phyloP scores from a whole-genome alignment of 2,888 invertebrate genomes.

The Xestia ashworthii region DNA sequence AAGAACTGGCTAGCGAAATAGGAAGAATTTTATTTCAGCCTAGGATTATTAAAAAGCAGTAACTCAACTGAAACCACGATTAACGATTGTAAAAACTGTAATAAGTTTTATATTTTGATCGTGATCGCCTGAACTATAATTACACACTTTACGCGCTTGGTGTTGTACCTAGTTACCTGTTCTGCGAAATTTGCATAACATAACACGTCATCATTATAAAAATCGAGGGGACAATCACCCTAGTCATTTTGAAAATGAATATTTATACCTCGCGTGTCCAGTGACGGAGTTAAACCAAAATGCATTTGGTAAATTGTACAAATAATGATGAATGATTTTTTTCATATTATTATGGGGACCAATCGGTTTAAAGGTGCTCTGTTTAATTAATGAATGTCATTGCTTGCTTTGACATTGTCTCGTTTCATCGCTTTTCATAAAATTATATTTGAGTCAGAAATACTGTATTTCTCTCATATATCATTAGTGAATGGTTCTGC shows the following conservation, averaged over 20 bases:
- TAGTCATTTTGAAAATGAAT: slow-evolving; percentile 58
- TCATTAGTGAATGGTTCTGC: not conserved
- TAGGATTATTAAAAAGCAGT: slow-evolving; percentile 35
- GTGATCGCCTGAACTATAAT: slow-evolving; percentile 47
- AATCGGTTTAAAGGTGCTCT: slow-evolving; percentile 60
- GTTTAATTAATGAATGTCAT: slow-evolving; percentile 66
- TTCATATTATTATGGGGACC: slow-evolving; percentile 39
- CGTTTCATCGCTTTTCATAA: slow-evolving; percentile 2
- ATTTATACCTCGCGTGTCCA: slow-evolving; percentile 54
- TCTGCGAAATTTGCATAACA: slow-evolving; percentile 59
- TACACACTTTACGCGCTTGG: slow-evolving; percentile 41
- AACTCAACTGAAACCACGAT: slow-evolving; percentile 11
- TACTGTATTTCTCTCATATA: not conserved
- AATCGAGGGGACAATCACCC: slow-evolving; percentile 53
- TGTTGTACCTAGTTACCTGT: slow-evolving; percentile 45
- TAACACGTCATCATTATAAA: slow-evolving; percentile 60
- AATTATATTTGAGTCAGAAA: slow-evolving; percentile 1
- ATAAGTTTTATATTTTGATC: slow-evolving; percentile 1
- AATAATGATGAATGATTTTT: slow-evolving; percentile 63
- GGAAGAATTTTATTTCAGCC: not conserved
- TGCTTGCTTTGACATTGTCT: slow-evolving; percentile 24
- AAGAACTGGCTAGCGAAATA: slow-evolving; percentile 10
- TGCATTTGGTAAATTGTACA: slow-evolving; percentile 63
- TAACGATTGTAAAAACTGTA: slow-evolving; percentile 32
- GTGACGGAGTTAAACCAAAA: slow-evolving; percentile 48